Evolutionary conservation across 2,113 vertebrate genomes (phyloP), one percentile per base, ranked within the genome.

Genomic region (Cavia porcellus): DNA sequence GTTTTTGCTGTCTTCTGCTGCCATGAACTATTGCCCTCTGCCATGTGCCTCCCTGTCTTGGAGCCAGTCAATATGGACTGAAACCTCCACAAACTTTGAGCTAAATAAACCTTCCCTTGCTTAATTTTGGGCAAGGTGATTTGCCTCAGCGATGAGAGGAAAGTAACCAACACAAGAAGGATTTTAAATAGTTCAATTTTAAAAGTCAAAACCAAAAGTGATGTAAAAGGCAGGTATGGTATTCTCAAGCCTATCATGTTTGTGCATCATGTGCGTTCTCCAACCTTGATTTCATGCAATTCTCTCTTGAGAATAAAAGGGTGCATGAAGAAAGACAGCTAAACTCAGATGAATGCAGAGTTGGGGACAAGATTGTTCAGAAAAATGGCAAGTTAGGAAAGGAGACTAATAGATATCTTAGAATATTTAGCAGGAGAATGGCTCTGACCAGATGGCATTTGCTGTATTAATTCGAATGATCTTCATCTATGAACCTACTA

Each of bases 121-220:
- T 55, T 55, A 11, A 55, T 55, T 55, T 55, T 55, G 55, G 55
- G 14, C 55, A 55, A 14, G 14, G 55, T 55, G 12, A 15, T 55
- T 55, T 12, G 14, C 17, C 14, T 14, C 55, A 55, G 55, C 55
- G 17, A 55, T 55, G 55, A 55, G 14, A 55, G 55, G 4, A 55
- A 55, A 55, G 55, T 55, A 55, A 55, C 55, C 55, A 55, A 55
- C 55, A 55, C 55, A 55, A 4, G 55, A 55, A 55, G 24, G 89
- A 61, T 75, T 92, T 47, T 55, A 35, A 72, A 62, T 7, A 90
- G 35, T 19, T 74, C 1, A 13, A 38, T 75, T 92, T 92, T 59
- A 50, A 95, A 88, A 92, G 64, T 89, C 59, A 86, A 30, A 72
- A 64, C 62, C 83, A 79, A 92, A 52, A 64, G 35, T 59, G 20